phyloP scores from a whole-genome alignment of 2,888 invertebrate species.

The Cancer borealis region DNA sequence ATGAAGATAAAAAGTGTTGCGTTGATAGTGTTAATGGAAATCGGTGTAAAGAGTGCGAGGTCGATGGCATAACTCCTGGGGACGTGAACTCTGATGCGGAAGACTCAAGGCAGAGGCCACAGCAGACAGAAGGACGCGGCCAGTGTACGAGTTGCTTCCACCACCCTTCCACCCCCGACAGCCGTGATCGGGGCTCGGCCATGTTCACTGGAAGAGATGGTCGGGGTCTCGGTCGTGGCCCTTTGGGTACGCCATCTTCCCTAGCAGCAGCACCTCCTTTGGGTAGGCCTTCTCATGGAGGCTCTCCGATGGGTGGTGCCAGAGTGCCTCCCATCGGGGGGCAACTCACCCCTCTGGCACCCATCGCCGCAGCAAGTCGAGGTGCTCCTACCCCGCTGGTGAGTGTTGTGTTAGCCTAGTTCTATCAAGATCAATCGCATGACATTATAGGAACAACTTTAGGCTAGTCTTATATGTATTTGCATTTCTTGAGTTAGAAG shows the following conservation, averaged over 20 bases:
- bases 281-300: constrained; percentile 46
- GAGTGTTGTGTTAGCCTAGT: constrained; percentile 11
- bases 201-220: constrained; percentile 64
- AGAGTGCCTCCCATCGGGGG: constrained; percentile 66
- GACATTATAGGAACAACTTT: background rate
- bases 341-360: constrained; percentile 65
- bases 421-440: background rate
- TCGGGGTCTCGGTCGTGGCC: constrained; percentile 54
- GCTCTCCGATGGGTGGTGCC: constrained; percentile 26
- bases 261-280: constrained; percentile 52
- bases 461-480: background rate
- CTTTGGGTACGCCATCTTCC: constrained; percentile 52
- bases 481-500: background rate
- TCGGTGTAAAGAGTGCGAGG: background rate
- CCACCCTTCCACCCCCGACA: background rate
- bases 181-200: background rate
- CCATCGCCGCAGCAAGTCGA: constrained; percentile 64
- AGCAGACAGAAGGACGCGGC: background rate
- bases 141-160: background rate
- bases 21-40: constrained; percentile 30
- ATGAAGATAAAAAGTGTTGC: background rate
- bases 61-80: background rate
- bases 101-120: background rate
- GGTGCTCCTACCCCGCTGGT: constrained; percentile 51
- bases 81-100: background rate